A percentile compares a stretch with the other conserved stretches of the same genome.
phyloP scores from a whole-genome alignment of 2,113 vertebrate species.

The Grus americana region DNA sequence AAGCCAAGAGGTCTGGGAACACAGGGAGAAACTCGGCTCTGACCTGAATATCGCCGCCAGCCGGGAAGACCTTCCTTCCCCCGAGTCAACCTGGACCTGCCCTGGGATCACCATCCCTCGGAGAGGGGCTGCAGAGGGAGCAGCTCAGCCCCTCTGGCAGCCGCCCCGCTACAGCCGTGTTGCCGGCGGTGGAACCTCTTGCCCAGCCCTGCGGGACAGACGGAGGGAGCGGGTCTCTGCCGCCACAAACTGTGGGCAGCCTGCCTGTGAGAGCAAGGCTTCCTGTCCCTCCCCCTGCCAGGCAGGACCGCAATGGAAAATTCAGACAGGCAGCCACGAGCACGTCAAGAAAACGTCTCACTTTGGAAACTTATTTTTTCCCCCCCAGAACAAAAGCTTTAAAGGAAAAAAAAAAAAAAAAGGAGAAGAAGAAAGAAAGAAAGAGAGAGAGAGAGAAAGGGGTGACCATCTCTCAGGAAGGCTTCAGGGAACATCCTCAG shows the following conservation, averaged over 20 bases:
- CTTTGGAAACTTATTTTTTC: constrained; percentile 18
- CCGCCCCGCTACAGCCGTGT: accelerated
- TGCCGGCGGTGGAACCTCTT: accelerated
- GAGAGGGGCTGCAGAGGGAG: not conserved
- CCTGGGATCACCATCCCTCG: not conserved
- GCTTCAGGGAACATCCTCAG: constrained; percentile 45
- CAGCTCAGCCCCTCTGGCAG: not conserved
- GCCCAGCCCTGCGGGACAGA: not conserved
- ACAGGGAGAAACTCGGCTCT: not conserved
- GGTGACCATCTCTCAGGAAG: constrained; percentile 32
- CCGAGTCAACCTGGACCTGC: not conserved
- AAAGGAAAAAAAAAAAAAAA: not conserved
- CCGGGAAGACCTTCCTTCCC: not conserved
- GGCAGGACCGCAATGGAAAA: constrained; percentile 74
- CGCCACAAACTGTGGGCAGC: constrained; percentile 31
- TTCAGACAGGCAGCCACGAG: not conserved
- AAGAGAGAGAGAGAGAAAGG: not conserved
- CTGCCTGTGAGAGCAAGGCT: constrained; percentile 61
- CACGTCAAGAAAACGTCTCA: not conserved
- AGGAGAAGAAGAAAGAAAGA: not conserved
- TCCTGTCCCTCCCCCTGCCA: constrained; percentile 14
- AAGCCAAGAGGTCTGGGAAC: not conserved
- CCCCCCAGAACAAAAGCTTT: constrained; percentile 14
- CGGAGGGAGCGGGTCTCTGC: not conserved
- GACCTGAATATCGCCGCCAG: accelerated